Evolutionary conservation across 1,140 invertebrate species (phyloP).

Genomic region (Meloidogyne exigua): DNA sequence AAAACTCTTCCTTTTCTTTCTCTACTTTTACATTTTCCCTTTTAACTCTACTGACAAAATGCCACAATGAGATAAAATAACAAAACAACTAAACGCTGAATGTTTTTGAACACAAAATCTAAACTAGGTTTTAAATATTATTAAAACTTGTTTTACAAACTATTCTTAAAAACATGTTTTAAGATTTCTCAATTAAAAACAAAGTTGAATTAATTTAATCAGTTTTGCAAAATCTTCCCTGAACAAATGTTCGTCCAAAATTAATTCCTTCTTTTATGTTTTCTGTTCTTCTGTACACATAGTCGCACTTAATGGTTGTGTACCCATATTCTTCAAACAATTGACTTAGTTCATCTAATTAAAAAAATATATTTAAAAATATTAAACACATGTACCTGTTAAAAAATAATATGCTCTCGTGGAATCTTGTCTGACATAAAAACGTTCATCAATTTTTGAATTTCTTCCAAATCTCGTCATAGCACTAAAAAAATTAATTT

Average conservation of each 20-base stretch:
- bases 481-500: conserved; percentile 66
- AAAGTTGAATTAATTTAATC: no score
- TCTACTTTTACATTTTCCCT: no score
- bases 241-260: conserved; percentile 13
- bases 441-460: conserved; percentile 65
- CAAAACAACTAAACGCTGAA: no score
- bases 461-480: conserved; percentile 90
- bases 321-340: conserved; percentile 49
- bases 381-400: neutral
- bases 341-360: conserved; percentile 40
- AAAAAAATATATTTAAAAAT: neutral
- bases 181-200: no score
- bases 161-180: no score
- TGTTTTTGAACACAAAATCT: no score
- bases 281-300: conserved; percentile 45
- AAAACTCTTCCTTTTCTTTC: no score
- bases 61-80: no score
- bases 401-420: conserved; percentile 91
- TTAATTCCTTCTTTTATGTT: conserved; percentile 41
- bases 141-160: no score
- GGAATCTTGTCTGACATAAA: conserved; percentile 92
- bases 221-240: conserved; percentile 4
- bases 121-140: no score
- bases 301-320: conserved; percentile 31
- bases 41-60: no score